Evolutionary conservation across 2,888 invertebrate genomes (phyloP), one percentile per base, ranked within the genome.

Genomic region (Antheraea yamamai): DNA sequence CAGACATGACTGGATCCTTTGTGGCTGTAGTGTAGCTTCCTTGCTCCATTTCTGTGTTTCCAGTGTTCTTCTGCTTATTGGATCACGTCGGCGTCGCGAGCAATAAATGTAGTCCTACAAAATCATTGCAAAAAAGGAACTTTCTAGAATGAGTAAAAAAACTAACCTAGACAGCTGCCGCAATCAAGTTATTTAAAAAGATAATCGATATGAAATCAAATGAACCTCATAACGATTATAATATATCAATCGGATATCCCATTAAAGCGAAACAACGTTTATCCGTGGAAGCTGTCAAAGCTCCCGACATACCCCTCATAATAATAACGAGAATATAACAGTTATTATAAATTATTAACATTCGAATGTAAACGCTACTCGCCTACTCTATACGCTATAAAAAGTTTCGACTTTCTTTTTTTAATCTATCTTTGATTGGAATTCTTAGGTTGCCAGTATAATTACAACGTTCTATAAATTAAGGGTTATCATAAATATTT

Each of bases 231-330:
- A 30, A 66, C 64, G 64, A 26, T 64, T 14, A 6, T 66, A 26
- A 6, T 66, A 26, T 30, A 30, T 66, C 64, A 14, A 66, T 26
- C 30, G 30, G 64, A 66, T 10, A 30, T 16, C 20, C 70, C n/a
- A 70, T 70, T 70, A 70, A 35, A 39, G 12, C 39, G 20, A 70
- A 70, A 39, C 70, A 70, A 70, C 10, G 39, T 35, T 70, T 39
- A 39, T 70, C 39, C 70, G 20, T 39, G n/a, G 70, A 39, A 70
- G 70, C 70, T 39, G 70, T 70, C 70, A 70, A 70, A 70, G 70
- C 39, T 70, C 39, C 39, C 70, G 39, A 39, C 35, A 20, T 39
- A 70, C 39, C 39, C n/a, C 70, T 39, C 35, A 39, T n/a, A 39
- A 35, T n/a, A 70, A 70, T 70, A 30, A 39, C 70, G 70, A 70